A percentile compares a stretch with the other conserved stretches of the same genome.
Conservation (phyloP, 2,888 invertebrate species). For the Chalcis sispes region DNA sequence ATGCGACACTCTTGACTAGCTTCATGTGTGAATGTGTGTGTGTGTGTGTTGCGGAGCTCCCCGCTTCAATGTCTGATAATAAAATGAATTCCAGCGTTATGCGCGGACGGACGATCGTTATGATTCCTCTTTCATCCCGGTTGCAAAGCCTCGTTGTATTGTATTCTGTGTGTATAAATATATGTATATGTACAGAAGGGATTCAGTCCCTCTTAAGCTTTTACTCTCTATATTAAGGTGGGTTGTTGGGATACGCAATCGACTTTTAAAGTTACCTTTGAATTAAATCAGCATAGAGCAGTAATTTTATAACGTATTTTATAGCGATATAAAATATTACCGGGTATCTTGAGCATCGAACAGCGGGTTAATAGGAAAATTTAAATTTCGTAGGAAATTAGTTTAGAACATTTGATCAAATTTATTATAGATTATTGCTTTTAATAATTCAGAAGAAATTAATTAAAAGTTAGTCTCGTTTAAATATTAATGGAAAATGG, state of each 20-base stretch:
- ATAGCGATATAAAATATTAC: too few species aligned
- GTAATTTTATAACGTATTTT: too few species aligned
- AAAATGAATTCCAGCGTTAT: constrained; percentile 40
- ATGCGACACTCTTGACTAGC: constrained; percentile 28
- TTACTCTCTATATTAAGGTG: neutral
- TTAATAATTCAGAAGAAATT: too few species aligned
- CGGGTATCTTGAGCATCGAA: too few species aligned
- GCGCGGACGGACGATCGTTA: constrained; percentile 3
- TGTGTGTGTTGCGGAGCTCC: neutral
- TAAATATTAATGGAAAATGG: too few species aligned
- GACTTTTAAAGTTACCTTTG: neutral
- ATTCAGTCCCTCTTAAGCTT: neutral
- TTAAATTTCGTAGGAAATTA: too few species aligned
- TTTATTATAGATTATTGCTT: too few species aligned
- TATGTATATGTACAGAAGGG: neutral
- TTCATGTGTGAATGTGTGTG: neutral
- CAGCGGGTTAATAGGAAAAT: too few species aligned
- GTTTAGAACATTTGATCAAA: too few species aligned
- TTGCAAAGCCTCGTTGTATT: too few species aligned
- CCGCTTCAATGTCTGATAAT: constrained; percentile 27
- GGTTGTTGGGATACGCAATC: neutral
- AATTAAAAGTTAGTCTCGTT: too few species aligned
- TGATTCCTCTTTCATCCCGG: neutral
- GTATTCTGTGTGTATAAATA: too few species aligned
- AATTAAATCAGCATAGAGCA: neutral